Evolutionary conservation across 2,888 invertebrate species (phyloP), one percentile per base, ranked within the genome.

Genomic region (Leucophora obtusa): DNA sequence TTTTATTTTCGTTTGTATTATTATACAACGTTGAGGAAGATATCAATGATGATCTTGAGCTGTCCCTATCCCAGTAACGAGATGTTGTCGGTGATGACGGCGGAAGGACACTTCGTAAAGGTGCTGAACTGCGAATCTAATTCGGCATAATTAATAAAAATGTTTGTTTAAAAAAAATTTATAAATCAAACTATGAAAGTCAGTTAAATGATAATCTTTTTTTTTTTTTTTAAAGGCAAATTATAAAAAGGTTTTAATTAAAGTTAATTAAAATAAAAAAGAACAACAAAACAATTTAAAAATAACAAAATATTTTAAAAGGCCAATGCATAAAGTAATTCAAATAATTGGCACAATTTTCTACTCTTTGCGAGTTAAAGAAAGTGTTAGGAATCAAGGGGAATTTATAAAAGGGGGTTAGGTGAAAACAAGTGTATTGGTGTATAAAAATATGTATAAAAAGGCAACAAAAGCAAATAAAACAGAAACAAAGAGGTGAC

Each of bases 1-100:
- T 87, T 73, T 71, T 82, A 33, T 65, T 83, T 71, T 88, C 87
- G 74, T 87, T 85, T 63, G 83, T 75, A 77, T 73, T 85, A 82
- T 82, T 86, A 82, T 88, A 79, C 63, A 84, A 85, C 65, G 87
- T 75, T 70, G 84, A 84, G 65, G 87, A 85, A 84, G 84, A 72
- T 58, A 82, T 74, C 70, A 83, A 78, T n/a, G 87, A 85, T 76
- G 87, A 73, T 83, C 86, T 83, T 79, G 86, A 85, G 77, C 82
- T 86, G 38, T 90, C 91, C 70, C 90, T 88, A 74, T 90, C 90
- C 87, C 87, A 89, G 79, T 89, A 87, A 58, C 89, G 88, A 24
- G 87, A 86, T 68, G 89, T 84, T 43, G 89, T 87, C 17, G 90
- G 89, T 70, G 90, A 89, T 69, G 90, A 85, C 78, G 90, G 86